Evolutionary conservation across 1,140 invertebrate species (phyloP).

Genomic region (Brachionus sp.): DNA sequence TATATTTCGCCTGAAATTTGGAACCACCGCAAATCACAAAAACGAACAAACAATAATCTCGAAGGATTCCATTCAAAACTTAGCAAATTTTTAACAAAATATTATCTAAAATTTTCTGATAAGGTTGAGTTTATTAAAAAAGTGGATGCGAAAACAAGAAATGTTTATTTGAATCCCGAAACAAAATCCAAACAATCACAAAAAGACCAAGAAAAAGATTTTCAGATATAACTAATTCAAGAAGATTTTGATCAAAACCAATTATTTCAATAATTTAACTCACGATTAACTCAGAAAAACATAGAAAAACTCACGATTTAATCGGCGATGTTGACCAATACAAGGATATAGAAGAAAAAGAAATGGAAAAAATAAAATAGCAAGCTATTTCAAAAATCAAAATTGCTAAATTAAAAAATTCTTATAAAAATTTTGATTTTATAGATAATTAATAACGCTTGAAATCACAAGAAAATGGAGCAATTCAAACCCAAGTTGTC

Average conservation of each 20-base stretch:
- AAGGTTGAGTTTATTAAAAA: neutral
- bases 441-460: too few relatives aligned
- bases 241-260: neutral
- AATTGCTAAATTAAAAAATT: too few relatives aligned
- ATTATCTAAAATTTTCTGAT: neutral
- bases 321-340: too few relatives aligned
- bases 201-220: neutral
- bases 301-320: too few relatives aligned
- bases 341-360: too few relatives aligned
- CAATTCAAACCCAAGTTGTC: too few relatives aligned
- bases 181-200: neutral
- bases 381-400: too few relatives aligned
- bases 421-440: too few relatives aligned
- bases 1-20: neutral
- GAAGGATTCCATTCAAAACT: neutral
- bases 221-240: neutral
- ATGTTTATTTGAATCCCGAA: neutral
- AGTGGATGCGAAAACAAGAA: neutral
- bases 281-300: too few relatives aligned
- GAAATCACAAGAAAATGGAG: too few relatives aligned
- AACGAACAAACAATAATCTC: conserved; percentile 3
- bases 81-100: neutral
- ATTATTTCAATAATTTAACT: too few relatives aligned
- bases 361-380: too few relatives aligned
- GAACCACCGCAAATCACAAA: neutral